Evolutionary conservation across 2,888 invertebrate genomes (phyloP).

Genomic region (Sphinx pinastri): DNA sequence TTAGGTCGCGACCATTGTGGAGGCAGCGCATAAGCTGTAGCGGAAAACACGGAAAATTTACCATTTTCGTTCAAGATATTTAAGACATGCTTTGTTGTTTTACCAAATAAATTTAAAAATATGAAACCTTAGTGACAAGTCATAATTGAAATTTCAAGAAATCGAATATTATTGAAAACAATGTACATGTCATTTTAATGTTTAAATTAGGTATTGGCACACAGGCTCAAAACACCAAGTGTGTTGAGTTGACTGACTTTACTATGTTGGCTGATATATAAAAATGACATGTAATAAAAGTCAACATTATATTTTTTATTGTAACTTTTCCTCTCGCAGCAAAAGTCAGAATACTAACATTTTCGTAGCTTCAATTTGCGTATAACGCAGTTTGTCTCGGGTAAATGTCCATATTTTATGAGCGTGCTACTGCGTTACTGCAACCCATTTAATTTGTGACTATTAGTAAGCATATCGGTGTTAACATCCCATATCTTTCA

Average conservation of each 20-base stretch:
- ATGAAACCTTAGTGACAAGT: too few species aligned
- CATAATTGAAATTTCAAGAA: too few species aligned
- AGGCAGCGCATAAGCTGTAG: slow-evolving; percentile 20
- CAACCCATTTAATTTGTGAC: background rate
- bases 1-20: slow-evolving; percentile 14
- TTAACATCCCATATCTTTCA: background rate
- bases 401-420: background rate
- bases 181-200: too few species aligned
- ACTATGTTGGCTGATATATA: too few species aligned
- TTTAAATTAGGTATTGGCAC: too few species aligned
- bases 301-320: background rate
- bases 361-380: background rate
- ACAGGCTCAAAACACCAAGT: too few species aligned
- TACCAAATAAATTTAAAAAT: too few species aligned
- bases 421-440: background rate
- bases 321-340: background rate
- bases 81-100: too few species aligned
- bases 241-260: too few species aligned
- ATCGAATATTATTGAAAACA: too few species aligned
- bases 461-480: background rate
- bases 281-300: too few species aligned
- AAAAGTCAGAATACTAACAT: background rate
- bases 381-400: background rate
- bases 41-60: background rate
- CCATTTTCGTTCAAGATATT: too few species aligned